These are phyloP conservation scores for Emmelina monodactyla DNA, from an alignment of 2,888 invertebrate genomes.

Conservation along the genomic window DNA sequence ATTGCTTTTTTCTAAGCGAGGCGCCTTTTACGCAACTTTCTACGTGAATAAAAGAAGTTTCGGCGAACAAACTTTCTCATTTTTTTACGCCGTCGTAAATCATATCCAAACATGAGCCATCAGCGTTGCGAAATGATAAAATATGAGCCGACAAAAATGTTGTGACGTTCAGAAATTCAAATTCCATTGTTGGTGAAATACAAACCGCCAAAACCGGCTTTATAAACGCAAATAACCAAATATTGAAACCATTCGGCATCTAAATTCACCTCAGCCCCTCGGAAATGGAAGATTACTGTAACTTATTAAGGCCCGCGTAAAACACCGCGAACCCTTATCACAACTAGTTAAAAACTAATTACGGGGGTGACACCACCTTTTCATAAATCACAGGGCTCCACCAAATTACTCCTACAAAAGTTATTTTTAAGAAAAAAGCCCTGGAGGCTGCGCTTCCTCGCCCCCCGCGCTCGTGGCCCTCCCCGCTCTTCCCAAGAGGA, in stretches of 20 bases:
- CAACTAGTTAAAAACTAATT: conserved; percentile 68
- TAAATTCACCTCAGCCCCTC: conserved; percentile 24
- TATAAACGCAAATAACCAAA: no score
- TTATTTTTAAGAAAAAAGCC: conserved; percentile 67
- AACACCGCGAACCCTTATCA: conserved; percentile 59
- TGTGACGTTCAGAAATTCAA: conserved; percentile 13
- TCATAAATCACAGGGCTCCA: conserved; percentile 57
- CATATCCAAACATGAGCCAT: conserved; percentile 36
- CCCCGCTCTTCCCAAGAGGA: conserved; percentile 38
- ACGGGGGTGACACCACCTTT: conserved; percentile 65
- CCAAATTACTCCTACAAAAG: conserved; percentile 65
- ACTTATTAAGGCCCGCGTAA: conserved; percentile 52
- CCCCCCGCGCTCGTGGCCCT: conserved; percentile 25
- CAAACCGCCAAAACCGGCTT: no score
- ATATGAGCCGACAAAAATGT: conserved; percentile 41
- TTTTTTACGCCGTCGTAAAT: conserved; percentile 45
- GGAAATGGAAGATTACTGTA: conserved; percentile 31
- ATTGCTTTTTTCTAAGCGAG: conserved; percentile 66
- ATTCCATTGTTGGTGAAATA: no score
- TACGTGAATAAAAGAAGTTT: conserved; percentile 62
- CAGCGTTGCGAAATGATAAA: conserved; percentile 44
- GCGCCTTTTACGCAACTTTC: conserved; percentile 64
- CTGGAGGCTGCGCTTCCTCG: conserved; percentile 44
- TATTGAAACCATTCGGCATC: conserved; percentile 17
- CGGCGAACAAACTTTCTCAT: conserved; percentile 53